Base-by-base conservation (phyloP, 2,113 vertebrate genomes). In the Forbesichthys papilliferus region DNA sequence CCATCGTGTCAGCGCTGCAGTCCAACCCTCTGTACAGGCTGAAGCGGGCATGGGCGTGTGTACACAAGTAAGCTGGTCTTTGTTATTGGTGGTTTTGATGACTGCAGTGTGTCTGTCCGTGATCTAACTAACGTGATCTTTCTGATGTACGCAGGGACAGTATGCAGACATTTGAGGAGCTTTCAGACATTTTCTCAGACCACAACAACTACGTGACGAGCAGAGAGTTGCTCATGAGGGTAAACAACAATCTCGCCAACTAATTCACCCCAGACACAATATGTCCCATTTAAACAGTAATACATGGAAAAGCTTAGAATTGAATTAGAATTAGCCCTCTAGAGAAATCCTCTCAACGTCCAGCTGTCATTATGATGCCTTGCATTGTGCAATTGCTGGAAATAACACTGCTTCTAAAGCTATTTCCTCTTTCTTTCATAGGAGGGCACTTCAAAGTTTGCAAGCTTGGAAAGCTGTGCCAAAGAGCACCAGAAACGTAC, bases 361-460 rank as follows among this genome's bases (percentile, higher is more conserved):
- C 53, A n/a, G 53, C 13, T 54, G 11, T 54, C 12, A 16, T 54
- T 54, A 12, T 54, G 16, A 54, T 3, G 54, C 20, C 5, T 1
- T 9, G n/a, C 4, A 10, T 20, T 56, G 54, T 27, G 27, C 27
- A 27, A 27, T 27, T 27, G 27, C 27, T 27, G 27, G 27, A 27
- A 27, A 27, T 27, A 27, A 27, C 27, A 27, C 27, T 27, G 27
- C 27, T 27, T 27, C 27, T 27, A 27, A 27, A 27, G 36, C 36
- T 68, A 56, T 76, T 49, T 66, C 27, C 27, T 27, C 4, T 68
- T 69, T 61, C 16, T 53, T 72, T 70, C 42, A 34, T 87, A 99
- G 97, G 97, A 98, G 91, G 96, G 95, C 71, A 98, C 96, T 56
- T 98, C 97, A 64, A 99, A 98, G 88, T 98, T 97, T 90, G 96